phyloP scores from a whole-genome alignment of 2,888 invertebrate species.

The Escarpia spicata region DNA sequence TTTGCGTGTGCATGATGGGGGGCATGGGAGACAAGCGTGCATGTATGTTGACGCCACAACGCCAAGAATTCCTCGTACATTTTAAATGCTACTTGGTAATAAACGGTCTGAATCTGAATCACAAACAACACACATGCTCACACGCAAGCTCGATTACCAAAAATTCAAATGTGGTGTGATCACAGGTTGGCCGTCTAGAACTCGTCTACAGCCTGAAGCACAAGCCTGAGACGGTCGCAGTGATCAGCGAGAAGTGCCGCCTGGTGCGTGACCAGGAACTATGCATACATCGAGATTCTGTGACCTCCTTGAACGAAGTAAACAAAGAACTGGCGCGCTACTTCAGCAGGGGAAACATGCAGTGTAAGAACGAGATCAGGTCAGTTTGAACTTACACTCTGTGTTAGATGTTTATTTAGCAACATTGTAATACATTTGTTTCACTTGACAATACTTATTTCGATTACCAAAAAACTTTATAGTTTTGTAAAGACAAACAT shows the following conservation, averaged over 20 bases:
- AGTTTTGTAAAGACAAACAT: no score
- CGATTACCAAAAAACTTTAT: no score
- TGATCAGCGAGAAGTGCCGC: slow-evolving; percentile 49
- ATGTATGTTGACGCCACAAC: no score
- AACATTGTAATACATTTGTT: not conserved
- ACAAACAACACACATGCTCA: no score
- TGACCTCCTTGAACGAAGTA: slow-evolving; percentile 46
- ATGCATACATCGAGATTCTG: slow-evolving; percentile 49
- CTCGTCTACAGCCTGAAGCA: slow-evolving; percentile 50
- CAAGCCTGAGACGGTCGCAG: slow-evolving; percentile 40
- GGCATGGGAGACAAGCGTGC: no score
- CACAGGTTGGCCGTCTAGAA: slow-evolving; percentile 44
- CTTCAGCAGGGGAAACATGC: slow-evolving; percentile 47
- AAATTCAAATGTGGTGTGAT: not conserved
- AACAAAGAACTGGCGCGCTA: slow-evolving; percentile 52
- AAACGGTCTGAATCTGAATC: no score
- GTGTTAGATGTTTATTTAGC: no score
- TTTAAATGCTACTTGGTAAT: no score
- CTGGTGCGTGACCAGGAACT: slow-evolving; percentile 42
- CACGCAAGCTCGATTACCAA: no score
- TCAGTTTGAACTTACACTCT: slow-evolving; percentile 31
- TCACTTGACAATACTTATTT: not conserved
- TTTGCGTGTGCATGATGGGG: not conserved
- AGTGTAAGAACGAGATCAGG: slow-evolving; percentile 48
- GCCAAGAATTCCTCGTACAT: no score